Evolutionary conservation across 2,797 vertebrate genomes (phyloP), one percentile per base, ranked within the genome.

Genomic region (Pachyuromys duprasi): DNA sequence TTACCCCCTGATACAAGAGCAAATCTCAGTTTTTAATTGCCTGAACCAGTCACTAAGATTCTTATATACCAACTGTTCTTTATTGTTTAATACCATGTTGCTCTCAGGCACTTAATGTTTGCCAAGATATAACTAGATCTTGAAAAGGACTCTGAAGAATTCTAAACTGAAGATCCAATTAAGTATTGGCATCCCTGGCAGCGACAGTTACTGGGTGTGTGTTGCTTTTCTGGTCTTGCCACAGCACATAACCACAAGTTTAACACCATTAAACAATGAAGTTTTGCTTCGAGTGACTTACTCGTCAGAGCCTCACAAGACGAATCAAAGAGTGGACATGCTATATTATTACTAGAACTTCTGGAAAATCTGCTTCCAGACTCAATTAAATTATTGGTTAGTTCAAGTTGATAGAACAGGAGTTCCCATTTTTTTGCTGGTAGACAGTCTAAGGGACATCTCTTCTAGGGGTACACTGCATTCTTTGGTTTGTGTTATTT

Each of bases 11-110:
- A 72, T 80, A 33, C 3, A 87, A 88, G 45, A 95, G 11, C 33
- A 69, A 84, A 63, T 86, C 22, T 75, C 93, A 14, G 28, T 89
- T 91, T 95, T 95, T 55, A 96, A 80, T 94, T n/a, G 57, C 8
- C 62, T 94, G 72, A 94, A 55, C 45, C 79, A 89, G 57, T 83
- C 22, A 13, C 45, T 89, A 74, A 94, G 79, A 79, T 69, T 49
- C 1, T 78, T 22, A 57, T n/a, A 36, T 13, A 63, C 36, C 11
- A 22, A 53, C 79, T 76, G 86, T 80, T 31, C 67, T 76, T 91
- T 55, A 39, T 8, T 84, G 20, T 72, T 0, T 81, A 14, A 36
- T 65, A 26, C 3, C 24, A 31, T 42, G 31, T 74, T 15, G 62
- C 70, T 86, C 72, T 88, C 31, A 62, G 22, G 75, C 6, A 12